Percentiles rank a stretch among this genome's conserved stretches.
Conservation (phyloP, 2,888 invertebrate genomes). For the Fragum fragum region DNA sequence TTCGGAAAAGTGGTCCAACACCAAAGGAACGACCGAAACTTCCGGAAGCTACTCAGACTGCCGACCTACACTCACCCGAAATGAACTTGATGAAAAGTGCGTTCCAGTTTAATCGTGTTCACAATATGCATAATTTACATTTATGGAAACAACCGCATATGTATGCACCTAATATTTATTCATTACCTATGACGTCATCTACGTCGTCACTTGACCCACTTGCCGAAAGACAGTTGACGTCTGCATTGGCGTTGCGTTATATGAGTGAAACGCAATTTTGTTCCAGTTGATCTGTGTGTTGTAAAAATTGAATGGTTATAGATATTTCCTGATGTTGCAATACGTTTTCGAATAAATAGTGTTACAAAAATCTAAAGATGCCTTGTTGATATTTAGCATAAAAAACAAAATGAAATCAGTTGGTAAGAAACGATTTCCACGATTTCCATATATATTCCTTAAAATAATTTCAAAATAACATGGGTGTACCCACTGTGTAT, state of each 20-base stretch:
- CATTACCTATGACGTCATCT: constrained; percentile 49
- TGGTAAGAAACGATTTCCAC: too few species aligned
- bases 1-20: constrained; percentile 32
- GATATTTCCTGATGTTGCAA: not conserved
- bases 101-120: constrained; percentile 50
- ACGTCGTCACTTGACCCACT: constrained; percentile 47
- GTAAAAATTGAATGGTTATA: not conserved
- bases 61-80: constrained; percentile 21
- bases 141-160: constrained; percentile 60
- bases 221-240: constrained; percentile 59
- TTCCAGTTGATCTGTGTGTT: constrained; percentile 39
- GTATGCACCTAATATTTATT: constrained; percentile 56
- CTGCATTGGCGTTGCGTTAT: constrained; percentile 58
- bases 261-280: constrained; percentile 61
- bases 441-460: too few species aligned
- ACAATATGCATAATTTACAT: constrained; percentile 42
- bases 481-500: too few species aligned
- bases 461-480: too few species aligned
- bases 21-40: not conserved
- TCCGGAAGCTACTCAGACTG: not conserved
- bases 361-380: too few species aligned
- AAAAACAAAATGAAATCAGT: too few species aligned
- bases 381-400: too few species aligned
- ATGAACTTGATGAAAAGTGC: constrained; percentile 52
- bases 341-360: not conserved